phyloP scores from a whole-genome alignment of 2,888 invertebrate genomes.

The Erebia ligea region DNA sequence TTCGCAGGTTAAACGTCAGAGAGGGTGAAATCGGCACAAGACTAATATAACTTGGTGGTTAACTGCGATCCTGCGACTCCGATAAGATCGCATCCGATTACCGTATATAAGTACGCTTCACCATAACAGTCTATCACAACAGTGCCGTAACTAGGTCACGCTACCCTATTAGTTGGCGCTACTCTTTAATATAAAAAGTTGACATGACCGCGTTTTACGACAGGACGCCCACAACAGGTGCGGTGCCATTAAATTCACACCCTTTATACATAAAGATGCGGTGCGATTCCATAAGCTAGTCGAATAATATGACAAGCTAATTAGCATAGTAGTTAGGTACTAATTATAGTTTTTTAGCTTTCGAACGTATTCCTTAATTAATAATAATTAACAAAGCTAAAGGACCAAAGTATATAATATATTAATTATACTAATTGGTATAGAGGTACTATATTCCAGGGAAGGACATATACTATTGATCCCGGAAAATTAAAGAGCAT shows the following conservation, averaged over 20 bases:
- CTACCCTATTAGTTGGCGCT: conserved; percentile 11
- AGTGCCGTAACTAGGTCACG: conserved; percentile 16
- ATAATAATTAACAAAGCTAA: too few species aligned
- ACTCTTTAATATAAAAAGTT: conserved; percentile 23
- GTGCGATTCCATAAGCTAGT: conserved; percentile 16
- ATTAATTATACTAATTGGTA: too few species aligned
- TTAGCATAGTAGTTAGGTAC: background rate
- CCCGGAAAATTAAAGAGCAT: too few species aligned
- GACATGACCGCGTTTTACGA: conserved; percentile 27
- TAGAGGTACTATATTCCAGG: too few species aligned
- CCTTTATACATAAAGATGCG: conserved; percentile 20
- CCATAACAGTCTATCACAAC: background rate
- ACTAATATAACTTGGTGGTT: background rate
- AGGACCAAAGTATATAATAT: too few species aligned
- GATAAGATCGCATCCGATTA: background rate
- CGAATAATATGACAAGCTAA: background rate
- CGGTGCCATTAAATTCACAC: conserved; percentile 34
- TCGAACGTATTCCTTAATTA: too few species aligned
- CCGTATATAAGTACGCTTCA: background rate
- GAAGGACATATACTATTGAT: too few species aligned
- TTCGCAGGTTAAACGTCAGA: too few species aligned
- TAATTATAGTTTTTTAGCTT: too few species aligned
- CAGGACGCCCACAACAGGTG: conserved; percentile 29
- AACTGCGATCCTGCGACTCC: background rate
- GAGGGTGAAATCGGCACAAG: too few species aligned